Percentiles rank a stretch among this genome's conserved stretches.
phyloP scores from a whole-genome alignment of 1,140 invertebrate genomes.

The Drosophila lowei region DNA sequence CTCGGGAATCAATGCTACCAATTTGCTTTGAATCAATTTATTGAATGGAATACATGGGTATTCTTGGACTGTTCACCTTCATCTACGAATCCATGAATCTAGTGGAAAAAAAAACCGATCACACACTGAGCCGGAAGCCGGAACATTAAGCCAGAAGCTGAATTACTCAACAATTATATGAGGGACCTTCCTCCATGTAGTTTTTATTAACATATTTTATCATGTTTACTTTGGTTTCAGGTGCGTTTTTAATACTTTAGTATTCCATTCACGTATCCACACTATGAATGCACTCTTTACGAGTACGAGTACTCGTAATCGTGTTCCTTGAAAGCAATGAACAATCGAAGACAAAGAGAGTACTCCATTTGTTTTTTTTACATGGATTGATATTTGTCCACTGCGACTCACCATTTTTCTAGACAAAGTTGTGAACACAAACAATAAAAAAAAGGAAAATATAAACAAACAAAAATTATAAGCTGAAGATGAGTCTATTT shows the following conservation, averaged over 20 bases:
- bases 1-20: too few species aligned
- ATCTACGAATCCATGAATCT: too few species aligned
- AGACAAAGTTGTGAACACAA: constrained; percentile 27
- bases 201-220: constrained; percentile 1
- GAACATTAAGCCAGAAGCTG: constrained; percentile 7
- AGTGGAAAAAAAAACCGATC: too few species aligned
- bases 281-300: constrained; percentile 33
- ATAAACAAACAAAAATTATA: constrained; percentile 11
- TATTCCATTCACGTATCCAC: constrained; percentile 40
- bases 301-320: not conserved
- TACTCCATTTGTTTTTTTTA: constrained; percentile 3
- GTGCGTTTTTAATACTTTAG: not conserved
- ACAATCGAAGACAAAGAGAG: constrained; percentile 2
- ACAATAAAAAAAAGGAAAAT: constrained; percentile 23
- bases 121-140: constrained; percentile 21
- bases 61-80: too few species aligned
- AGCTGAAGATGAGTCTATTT: constrained; percentile 28
- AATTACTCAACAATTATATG: constrained; percentile 15
- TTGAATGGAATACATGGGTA: too few species aligned
- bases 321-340: constrained; percentile 7
- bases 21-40: too few species aligned
- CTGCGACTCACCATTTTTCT: constrained; percentile 65
- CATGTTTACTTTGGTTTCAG: constrained; percentile 16
- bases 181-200: not conserved
- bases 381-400: constrained; percentile 12